These are phyloP conservation scores for Brachymystax lenok DNA, from an alignment of 2,797 vertebrate genomes.

Conservation along the genomic window DNA sequence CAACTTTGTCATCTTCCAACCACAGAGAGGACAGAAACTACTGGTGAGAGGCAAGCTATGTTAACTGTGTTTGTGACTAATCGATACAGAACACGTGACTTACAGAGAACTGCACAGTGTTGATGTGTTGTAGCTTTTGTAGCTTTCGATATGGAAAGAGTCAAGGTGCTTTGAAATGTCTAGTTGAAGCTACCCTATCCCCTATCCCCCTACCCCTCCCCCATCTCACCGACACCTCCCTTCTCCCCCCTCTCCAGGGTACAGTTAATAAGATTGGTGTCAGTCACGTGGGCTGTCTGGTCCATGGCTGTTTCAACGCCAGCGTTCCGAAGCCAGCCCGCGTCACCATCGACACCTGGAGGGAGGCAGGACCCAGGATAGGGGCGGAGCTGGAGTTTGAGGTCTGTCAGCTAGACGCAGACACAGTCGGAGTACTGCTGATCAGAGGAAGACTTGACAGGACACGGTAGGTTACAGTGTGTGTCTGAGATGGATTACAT, in stretches of 20 bases:
- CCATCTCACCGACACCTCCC: not conserved
- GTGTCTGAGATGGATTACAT: not conserved
- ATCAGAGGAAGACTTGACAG: conserved; percentile 84
- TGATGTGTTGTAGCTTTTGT: not conserved
- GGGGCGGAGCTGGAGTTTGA: conserved; percentile 87
- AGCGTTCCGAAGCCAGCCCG: conserved; percentile 87
- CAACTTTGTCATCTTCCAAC: conserved; percentile 86
- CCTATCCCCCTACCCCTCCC: too few relatives aligned
- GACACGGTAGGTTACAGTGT: conserved; percentile 71
- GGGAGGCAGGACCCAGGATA: conserved; percentile 77
- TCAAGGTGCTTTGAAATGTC: not conserved
- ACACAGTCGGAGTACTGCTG: conserved; percentile 87
- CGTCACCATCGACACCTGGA: conserved; percentile 82
- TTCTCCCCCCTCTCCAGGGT: conserved; percentile 72
- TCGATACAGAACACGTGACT: too few relatives aligned
- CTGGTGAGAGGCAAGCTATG: conserved; percentile 72
- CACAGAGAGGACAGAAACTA: conserved; percentile 82
- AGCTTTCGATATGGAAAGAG: too few relatives aligned
- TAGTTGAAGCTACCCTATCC: not conserved
- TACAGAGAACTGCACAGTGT: not conserved
- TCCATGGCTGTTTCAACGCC: conserved; percentile 95
- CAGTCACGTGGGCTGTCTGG: conserved; percentile 84
- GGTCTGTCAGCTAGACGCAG: conserved; percentile 88
- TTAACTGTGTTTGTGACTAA: too few relatives aligned
- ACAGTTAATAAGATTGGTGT: conserved; percentile 90